Evolutionary conservation across 2,113 vertebrate genomes (phyloP).

Genomic region (Tragulus kanchil): DNA sequence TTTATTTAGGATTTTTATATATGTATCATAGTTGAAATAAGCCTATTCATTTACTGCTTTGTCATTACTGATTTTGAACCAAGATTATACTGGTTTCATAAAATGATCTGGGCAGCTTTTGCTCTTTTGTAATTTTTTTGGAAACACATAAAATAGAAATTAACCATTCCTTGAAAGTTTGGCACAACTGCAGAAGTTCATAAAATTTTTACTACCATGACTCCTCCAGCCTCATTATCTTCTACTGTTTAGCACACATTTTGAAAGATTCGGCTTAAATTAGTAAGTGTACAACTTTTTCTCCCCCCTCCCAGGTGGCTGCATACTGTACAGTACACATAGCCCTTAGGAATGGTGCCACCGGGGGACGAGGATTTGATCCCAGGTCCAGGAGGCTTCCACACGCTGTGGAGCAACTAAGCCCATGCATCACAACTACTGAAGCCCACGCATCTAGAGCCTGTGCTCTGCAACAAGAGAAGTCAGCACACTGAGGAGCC

Average conservation of each 20-base stretch:
- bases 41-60: not conserved
- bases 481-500: accelerated
- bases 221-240: not conserved
- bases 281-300: not conserved
- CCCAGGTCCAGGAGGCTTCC: not conserved
- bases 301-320: not conserved
- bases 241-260: not conserved
- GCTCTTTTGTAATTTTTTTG: not conserved
- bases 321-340: not conserved
- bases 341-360: not conserved
- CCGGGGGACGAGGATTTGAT: not conserved
- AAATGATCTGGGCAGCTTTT: not conserved
- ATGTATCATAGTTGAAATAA: not conserved
- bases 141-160: not conserved
- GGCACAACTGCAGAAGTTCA: not conserved
- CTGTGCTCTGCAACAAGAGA: not conserved
- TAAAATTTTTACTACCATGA: not conserved
- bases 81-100: not conserved
- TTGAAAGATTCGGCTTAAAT: slow-evolving; percentile 23
- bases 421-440: not conserved
- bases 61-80: not conserved
- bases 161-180: not conserved
- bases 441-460: not conserved
- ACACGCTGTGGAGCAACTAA: not conserved
- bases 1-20: not conserved